A percentile compares a stretch with the other conserved stretches of the same genome.
Evolutionary conservation across 2,888 invertebrate species (phyloP).

Genomic region (Pocota personata): DNA sequence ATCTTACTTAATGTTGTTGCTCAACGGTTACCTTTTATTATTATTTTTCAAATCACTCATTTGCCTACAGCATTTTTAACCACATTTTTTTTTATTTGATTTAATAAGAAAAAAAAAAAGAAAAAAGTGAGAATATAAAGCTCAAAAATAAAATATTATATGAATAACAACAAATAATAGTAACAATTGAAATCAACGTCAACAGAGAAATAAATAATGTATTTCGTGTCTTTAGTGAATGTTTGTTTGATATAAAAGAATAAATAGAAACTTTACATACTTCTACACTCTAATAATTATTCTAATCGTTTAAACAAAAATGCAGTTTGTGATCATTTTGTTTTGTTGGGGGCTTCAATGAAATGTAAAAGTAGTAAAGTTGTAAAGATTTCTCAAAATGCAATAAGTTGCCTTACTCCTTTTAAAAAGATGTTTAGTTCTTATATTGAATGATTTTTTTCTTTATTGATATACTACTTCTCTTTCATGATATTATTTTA

Average conservation of each 20-base stretch:
- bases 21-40: not conserved
- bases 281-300: slow-evolving; percentile 9
- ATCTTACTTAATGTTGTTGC: not conserved
- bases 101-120: not conserved
- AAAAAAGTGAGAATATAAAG: not conserved
- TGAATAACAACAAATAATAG: slow-evolving; percentile 6
- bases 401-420: slow-evolving; percentile 27
- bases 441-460: slow-evolving; percentile 26
- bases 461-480: slow-evolving; percentile 26
- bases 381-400: slow-evolving; percentile 42
- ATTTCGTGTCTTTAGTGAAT: slow-evolving; percentile 40
- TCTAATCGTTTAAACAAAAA: slow-evolving; percentile 7
- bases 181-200: not conserved
- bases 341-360: slow-evolving; percentile 32
- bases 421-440: not conserved
- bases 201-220: slow-evolving; percentile 22
- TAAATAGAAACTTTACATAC: slow-evolving; percentile 4
- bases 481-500: slow-evolving; percentile 20
- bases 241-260: slow-evolving; percentile 14
- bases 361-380: slow-evolving; percentile 22
- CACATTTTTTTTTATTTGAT: slow-evolving; percentile 7
- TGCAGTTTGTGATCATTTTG: slow-evolving; percentile 6
- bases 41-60: slow-evolving; percentile 2
- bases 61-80: slow-evolving; percentile 53
- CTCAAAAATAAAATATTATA: slow-evolving; percentile 11